Base-by-base conservation (phyloP, 2,888 invertebrate genomes). In the Isotomurus palustris region DNA sequence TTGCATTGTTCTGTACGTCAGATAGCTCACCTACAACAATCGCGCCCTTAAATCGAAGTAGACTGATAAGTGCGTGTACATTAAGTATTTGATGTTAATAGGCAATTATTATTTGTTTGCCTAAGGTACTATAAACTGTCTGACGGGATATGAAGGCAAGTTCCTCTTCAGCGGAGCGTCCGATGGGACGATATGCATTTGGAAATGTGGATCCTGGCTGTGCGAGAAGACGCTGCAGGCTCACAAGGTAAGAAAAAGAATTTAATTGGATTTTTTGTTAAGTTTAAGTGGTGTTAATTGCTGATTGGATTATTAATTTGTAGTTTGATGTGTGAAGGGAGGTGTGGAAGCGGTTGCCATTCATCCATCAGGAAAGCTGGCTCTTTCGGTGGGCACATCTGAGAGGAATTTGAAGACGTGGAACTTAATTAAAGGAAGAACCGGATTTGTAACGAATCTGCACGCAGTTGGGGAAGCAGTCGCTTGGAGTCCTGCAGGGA, bases 361-460 rank as follows among this genome's bases (percentile, higher is more conserved):
- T 47, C 95, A 96, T 79, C 89, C 92, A 1, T 85, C 86, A 71
- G 92, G 92, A 14, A 93, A 92, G 77, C 73, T 95, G 66, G 91
- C 91, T 0, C 76, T 96, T 8, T 88, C 92, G 12, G 81, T 93
- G 36, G 91, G 93, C 17, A 83, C 83, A 48, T n/a, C n/a, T n/a
- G 94, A 96, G 76, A 83, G 83, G 69, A 85, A 87, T 4, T 75
- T 96, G 44, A 80, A 86, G 71, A 94, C 94, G 2, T 96, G 96
- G 96, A 94, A 96, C 78, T 79, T 96, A 62, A 80, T 95, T 1
- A 93, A 91, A 75, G 95, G 94, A 0, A 82, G 92, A 60, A 85
- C 85, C 70, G 94, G 93, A 0, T 95, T 89, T 74, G 85, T 87
- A 1, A 88, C 88, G n/a, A 92, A 93, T 75, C 78, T 94, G 29